A percentile compares a stretch with the other conserved stretches of the same genome.
Evolutionary conservation across 2,888 invertebrate species (phyloP).

Genomic region (Hirtodrosophila cameraria): DNA sequence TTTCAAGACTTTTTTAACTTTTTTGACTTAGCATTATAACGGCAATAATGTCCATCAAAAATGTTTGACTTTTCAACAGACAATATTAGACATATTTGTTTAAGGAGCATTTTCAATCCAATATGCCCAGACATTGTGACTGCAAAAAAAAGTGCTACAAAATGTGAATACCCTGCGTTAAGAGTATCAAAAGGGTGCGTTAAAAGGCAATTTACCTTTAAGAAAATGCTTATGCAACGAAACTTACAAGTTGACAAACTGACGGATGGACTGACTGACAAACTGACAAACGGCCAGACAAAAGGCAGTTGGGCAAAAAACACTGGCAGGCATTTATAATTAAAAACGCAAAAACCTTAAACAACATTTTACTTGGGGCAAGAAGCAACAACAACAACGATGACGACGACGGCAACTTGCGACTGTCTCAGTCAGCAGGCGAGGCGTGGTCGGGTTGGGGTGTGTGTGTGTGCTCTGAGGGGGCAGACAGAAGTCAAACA

Average conservation of each 20-base stretch:
- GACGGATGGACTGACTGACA: conserved; percentile 21
- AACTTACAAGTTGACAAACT: conserved; percentile 18
- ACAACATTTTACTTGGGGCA: conserved; percentile 63
- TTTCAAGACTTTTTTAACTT: too few relatives aligned
- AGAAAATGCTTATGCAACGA: conserved; percentile 39
- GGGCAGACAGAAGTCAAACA: conserved; percentile 77
- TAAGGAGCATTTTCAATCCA: too few relatives aligned
- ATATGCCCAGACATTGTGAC: too few relatives aligned
- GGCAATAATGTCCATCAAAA: too few relatives aligned
- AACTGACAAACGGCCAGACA: conserved; percentile 26
- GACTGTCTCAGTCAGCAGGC: conserved; percentile 10
- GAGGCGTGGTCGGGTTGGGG: background rate
- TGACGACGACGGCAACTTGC: conserved; percentile 30
- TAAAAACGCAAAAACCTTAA: conserved; percentile 74
- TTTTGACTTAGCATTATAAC: too few relatives aligned
- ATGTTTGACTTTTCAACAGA: too few relatives aligned
- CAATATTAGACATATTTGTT: too few relatives aligned
- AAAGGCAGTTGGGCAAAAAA: conserved; percentile 30
- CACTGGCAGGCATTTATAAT: conserved; percentile 74
- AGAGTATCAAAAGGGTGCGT: conserved; percentile 16
- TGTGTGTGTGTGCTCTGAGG: background rate
- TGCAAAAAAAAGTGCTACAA: too few relatives aligned
- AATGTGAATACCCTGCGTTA: background rate
- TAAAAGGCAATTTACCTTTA: conserved; percentile 52
- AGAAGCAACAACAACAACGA: background rate